Evolutionary conservation across 1,140 invertebrate genomes (phyloP).

Genomic region (Campoletis sonorensis): DNA sequence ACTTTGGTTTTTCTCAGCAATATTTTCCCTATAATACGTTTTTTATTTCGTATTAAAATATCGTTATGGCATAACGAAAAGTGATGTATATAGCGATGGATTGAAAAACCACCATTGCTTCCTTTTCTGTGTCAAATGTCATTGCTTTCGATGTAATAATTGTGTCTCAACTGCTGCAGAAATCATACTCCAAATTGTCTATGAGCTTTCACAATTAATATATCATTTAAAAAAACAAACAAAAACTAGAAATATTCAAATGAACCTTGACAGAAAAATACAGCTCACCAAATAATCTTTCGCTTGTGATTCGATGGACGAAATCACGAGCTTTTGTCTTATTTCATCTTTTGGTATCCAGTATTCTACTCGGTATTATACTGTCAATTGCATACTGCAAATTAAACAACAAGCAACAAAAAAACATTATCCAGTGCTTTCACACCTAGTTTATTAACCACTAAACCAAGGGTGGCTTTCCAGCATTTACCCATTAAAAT

Average conservation of each 20-base stretch:
- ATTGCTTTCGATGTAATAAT: constrained; percentile 20
- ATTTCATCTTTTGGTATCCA: constrained; percentile 61
- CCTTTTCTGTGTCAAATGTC: constrained; percentile 9
- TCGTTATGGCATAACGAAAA: constrained; percentile 24
- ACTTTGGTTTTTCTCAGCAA: background rate
- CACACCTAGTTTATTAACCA: constrained; percentile 61
- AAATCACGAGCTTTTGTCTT: constrained; percentile 20
- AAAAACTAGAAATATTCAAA: background rate
- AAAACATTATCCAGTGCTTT: constrained; percentile 53
- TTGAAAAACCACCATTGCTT: constrained; percentile 23
- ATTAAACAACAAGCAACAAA: constrained; percentile 33
- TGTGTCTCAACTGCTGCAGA: background rate
- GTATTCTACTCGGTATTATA: constrained; percentile 67
- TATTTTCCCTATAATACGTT: constrained; percentile 13
- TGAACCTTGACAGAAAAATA: constrained; percentile 3
- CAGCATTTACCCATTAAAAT: constrained; percentile 47
- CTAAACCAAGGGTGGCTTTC: constrained; percentile 52
- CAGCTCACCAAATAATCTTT: constrained; percentile 18
- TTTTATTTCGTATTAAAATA: constrained; percentile 29
- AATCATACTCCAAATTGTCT: background rate
- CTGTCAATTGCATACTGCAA: constrained; percentile 48
- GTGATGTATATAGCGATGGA: background rate
- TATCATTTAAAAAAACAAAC: too few species aligned
- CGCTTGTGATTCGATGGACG: constrained; percentile 26
- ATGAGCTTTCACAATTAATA: background rate